Evolutionary conservation across 1,140 invertebrate genomes (phyloP), one percentile per base, ranked within the genome.

Genomic region (Lasioglossum baleicum): DNA sequence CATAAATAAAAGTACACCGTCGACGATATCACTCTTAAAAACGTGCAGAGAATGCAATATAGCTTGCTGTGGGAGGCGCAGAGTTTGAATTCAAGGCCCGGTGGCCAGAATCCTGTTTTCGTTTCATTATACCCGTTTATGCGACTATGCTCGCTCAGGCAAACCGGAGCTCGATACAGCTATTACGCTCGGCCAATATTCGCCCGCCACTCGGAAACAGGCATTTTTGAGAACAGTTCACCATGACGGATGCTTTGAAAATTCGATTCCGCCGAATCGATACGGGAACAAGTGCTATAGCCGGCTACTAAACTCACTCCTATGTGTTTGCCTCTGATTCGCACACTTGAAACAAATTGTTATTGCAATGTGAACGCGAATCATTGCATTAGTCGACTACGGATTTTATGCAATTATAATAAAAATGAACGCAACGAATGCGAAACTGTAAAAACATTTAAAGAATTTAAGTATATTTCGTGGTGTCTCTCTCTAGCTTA

Each of bases 1-100:
- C 8, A n/a, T 22, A 75, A 75, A 66, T 56, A 75, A 66, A 56
- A 44, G 35, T 56, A 75, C 61, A 15, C 0, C 2, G 11, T 10
- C 40, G 40, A 2, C 5, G 44, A 56, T 74, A 64, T 40, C 63
- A 65, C 2, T n/a, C 40, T 10, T 0, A 6, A 58, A 42, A 75
- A 26, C 15, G 63, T 13, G 15, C 31, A 53, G 20, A 66, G 65
- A 40, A 26, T 26, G 40, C 51, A 53, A 17, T 53, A 53, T 53
- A 53, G 51, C 13, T 6, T 15, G 0, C 6, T 35, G 11, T 5
- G 44, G 48, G 22, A 31, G 2, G 26, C 0, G 26, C 7, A 15
- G 42, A 3, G 26, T 31, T n/a, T 26, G 20, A 66, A 66, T 66
- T 66, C 64, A 7, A 66, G 64, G 64, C 11, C 44, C 64, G 40